Evolutionary conservation across 2,888 invertebrate genomes (phyloP).

Genomic region (Fragum whitleyi): DNA sequence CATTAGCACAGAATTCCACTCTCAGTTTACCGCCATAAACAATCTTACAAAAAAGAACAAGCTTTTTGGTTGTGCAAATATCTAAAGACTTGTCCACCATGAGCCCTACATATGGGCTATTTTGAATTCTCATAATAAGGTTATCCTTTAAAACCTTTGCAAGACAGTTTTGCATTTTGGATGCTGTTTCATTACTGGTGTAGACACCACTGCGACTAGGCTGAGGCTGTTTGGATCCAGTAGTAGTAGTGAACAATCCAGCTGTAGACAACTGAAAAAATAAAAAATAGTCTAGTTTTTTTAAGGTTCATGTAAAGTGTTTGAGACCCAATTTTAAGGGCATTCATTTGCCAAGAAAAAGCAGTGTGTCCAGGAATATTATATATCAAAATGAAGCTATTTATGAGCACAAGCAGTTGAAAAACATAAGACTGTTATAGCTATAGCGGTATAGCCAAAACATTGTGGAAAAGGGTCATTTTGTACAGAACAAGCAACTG

Average conservation of each 20-base stretch:
- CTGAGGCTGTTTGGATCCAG: neutral
- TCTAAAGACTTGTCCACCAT: constrained; percentile 9
- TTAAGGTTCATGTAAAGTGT: too few relatives aligned
- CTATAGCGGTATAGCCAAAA: too few relatives aligned
- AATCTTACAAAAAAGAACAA: constrained; percentile 7
- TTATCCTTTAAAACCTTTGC: neutral
- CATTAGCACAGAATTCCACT: constrained; percentile 34
- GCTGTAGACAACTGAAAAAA: constrained; percentile 2
- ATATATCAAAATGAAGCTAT: too few relatives aligned
- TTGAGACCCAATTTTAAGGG: too few relatives aligned
- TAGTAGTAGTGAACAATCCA: neutral
- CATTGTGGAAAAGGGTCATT: too few relatives aligned
- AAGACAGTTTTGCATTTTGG: neutral
- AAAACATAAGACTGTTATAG: too few relatives aligned
- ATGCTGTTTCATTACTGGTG: neutral
- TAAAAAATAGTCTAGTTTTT: too few relatives aligned
- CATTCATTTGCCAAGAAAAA: too few relatives aligned
- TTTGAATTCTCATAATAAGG: neutral
- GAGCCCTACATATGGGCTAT: neutral
- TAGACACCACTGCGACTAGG: neutral
- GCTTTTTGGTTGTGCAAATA: constrained; percentile 4
- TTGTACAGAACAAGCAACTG: too few relatives aligned
- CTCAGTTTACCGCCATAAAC: neutral
- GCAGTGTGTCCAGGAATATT: too few relatives aligned
- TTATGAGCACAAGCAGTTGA: too few relatives aligned